Conservation (phyloP, 1,140 invertebrate genomes). For the Drosophila miranda region DNA sequence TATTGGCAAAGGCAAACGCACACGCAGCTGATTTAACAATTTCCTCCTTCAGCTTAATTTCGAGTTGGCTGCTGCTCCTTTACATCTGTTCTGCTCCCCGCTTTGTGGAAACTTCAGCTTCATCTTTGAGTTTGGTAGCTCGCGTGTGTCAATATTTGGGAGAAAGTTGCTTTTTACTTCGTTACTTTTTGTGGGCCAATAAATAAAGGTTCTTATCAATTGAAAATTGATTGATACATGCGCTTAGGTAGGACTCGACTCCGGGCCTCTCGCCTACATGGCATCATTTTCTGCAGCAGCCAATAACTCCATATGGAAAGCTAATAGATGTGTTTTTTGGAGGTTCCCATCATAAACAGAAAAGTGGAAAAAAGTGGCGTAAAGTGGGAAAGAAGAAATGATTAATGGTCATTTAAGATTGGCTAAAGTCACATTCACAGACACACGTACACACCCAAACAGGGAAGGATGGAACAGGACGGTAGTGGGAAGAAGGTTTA, state of each 20-base stretch:
- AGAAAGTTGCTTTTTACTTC: slow-evolving; percentile 13
- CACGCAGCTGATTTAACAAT: slow-evolving; percentile 71
- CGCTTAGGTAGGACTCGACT: slow-evolving; percentile 38
- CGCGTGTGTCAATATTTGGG: slow-evolving; percentile 65
- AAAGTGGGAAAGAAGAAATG: slow-evolving; percentile 59
- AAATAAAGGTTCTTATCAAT: slow-evolving; percentile 78
- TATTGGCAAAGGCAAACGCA: slow-evolving; percentile 18
- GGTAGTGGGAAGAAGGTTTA: no score
- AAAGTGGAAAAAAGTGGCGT: slow-evolving; percentile 1
- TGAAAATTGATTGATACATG: slow-evolving; percentile 80
- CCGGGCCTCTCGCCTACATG: slow-evolving; percentile 1
- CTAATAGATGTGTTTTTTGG: slow-evolving; percentile 50
- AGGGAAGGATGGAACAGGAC: background rate
- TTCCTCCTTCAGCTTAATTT: slow-evolving; percentile 64
- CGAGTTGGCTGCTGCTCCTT: slow-evolving; percentile 32
- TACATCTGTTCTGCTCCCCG: background rate
- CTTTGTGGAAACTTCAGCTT: slow-evolving; percentile 48
- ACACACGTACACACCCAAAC: no score
- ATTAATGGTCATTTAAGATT: slow-evolving; percentile 81
- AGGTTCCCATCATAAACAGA: slow-evolving; percentile 23
- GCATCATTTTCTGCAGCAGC: slow-evolving; percentile 39
- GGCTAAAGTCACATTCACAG: slow-evolving; percentile 60
- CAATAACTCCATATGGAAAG: slow-evolving; percentile 53
- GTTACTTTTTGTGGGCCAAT: slow-evolving; percentile 53
- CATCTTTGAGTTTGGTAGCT: slow-evolving; percentile 15